Base-by-base conservation (phyloP, 2,797 vertebrate species). In the Astyanax mexicanus region DNA sequence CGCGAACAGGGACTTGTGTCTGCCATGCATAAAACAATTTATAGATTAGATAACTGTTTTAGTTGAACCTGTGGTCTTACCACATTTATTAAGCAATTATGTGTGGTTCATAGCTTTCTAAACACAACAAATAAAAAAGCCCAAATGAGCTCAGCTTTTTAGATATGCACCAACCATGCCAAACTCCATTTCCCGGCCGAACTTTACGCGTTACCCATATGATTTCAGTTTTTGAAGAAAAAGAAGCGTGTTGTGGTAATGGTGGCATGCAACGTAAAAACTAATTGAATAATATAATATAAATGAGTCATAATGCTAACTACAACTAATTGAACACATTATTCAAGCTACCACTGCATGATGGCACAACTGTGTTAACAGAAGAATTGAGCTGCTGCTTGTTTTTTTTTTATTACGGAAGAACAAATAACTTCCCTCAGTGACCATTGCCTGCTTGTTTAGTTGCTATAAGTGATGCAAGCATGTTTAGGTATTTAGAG, bases 21-120 rank as follows among this genome's bases (percentile, higher is more conserved):
- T 32, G 49, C 75, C n/a, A n/a, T 23, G 51, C 35, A 13, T n/a
- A 78, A 49, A 83, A 79, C 71, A 35, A 66, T 78, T 4, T 54
- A 37, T 72, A 75, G 47, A 69, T 78, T 70, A 19, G 21, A 77
- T 83, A n/a, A n/a, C n/a, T n/a, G n/a, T n/a, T n/a, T n/a, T n/a
- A n/a, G n/a, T n/a, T n/a, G n/a, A n/a, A n/a, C n/a, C n/a, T n/a
- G n/a, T n/a, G n/a, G n/a, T n/a, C n/a, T n/a, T n/a, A n/a, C n/a
- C n/a, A n/a, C n/a, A n/a, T n/a, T n/a, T n/a, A n/a, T n/a, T n/a
- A n/a, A n/a, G n/a, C n/a, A n/a, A n/a, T n/a, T n/a, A n/a, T 75
- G 45, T 42, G 32, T 44, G 42, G 44, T 66, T 68, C 47, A 54
- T 58, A 80, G 60, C 64, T 73, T 75, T 73, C 66, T 75, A 70